These are phyloP conservation scores for Jordanella pulchra DNA, from an alignment of 2,797 vertebrate genomes.

Conservation along the genomic window DNA sequence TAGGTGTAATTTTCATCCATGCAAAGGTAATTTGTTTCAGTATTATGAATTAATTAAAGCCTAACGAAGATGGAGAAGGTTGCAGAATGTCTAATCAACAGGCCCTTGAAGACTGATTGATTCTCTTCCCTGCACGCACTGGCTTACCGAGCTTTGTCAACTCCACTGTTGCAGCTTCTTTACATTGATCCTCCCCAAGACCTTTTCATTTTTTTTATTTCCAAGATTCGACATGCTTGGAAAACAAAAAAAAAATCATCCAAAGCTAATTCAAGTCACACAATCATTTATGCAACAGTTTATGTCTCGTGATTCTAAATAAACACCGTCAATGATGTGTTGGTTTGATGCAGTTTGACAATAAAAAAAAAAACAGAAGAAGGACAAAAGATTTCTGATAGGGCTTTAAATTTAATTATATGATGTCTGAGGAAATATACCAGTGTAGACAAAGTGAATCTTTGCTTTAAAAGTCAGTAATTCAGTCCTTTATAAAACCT, in stretches of 20 bases:
- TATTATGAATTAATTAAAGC: conserved; percentile 88
- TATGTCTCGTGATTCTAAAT: neutral
- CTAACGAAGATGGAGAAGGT: conserved; percentile 85
- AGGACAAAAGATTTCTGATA: neutral
- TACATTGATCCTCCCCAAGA: conserved; percentile 4
- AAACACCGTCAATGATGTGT: neutral
- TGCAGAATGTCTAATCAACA: conserved; percentile 83
- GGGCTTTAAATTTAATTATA: neutral
- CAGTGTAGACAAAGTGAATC: neutral
- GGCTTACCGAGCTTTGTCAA: conserved; percentile 51
- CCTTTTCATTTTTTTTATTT: conserved; percentile 1
- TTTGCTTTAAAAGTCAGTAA: neutral
- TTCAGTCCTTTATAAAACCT: neutral
- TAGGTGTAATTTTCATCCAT: conserved; percentile 85
- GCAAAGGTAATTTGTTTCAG: conserved; percentile 88
- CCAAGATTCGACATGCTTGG: conserved; percentile 5
- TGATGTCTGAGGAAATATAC: neutral
- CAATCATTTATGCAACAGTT: neutral
- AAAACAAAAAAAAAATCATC: neutral
- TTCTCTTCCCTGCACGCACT: conserved; percentile 60
- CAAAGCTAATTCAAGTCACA: neutral
- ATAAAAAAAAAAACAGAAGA: too few species aligned
- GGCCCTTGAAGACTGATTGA: conserved; percentile 78
- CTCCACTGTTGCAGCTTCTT: conserved; percentile 36
- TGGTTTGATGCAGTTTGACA: neutral